These are phyloP conservation scores for Etheostoma cragini DNA, from an alignment of 2,113 vertebrate genomes.

Conservation along the genomic window DNA sequence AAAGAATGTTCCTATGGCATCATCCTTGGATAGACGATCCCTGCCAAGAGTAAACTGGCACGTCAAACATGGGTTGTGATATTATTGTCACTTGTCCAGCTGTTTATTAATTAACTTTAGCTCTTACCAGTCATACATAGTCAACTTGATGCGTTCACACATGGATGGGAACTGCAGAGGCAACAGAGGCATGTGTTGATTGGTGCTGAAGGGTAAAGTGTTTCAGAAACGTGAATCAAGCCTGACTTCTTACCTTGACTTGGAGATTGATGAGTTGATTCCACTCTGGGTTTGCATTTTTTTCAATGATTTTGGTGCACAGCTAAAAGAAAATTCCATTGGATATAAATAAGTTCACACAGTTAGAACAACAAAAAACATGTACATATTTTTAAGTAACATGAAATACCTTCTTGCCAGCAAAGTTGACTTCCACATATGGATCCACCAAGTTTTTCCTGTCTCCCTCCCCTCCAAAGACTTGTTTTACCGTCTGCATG, in stretches of 20 bases:
- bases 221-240: background rate
- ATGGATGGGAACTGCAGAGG: conserved; percentile 92
- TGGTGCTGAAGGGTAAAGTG: background rate
- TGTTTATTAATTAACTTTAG: background rate
- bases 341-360: background rate
- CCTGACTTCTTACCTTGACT: conserved; percentile 88
- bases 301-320: conserved; percentile 92
- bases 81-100: background rate
- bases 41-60: conserved; percentile 70
- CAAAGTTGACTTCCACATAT: conserved; percentile 96
- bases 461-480: conserved; percentile 91
- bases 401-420: conserved; percentile 92
- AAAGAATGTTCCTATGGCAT: conserved; percentile 91
- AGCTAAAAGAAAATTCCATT: conserved; percentile 76
- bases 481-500: conserved; percentile 90
- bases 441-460: conserved; percentile 98
- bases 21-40: conserved; percentile 94
- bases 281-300: conserved; percentile 98
- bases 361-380: background rate
- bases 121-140: conserved; percentile 92
- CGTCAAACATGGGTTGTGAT: conserved; percentile 3
- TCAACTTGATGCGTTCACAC: conserved; percentile 95
- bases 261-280: conserved; percentile 93
- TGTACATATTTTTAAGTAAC: background rate
- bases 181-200: conserved; percentile 33